Conservation (phyloP, 2,797 vertebrate species). For the Dipus sagitta region DNA sequence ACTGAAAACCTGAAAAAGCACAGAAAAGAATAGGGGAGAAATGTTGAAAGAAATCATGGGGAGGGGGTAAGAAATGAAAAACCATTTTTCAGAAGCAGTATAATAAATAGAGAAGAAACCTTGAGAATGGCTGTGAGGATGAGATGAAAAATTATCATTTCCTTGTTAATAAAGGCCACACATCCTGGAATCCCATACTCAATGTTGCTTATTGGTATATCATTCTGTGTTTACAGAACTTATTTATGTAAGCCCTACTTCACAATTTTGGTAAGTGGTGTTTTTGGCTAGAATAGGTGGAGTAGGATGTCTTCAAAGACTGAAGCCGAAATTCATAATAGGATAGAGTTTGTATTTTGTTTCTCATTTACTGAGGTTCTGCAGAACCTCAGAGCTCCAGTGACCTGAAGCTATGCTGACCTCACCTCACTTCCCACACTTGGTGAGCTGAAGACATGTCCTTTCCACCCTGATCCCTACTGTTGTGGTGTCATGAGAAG, state of each 20-base stretch:
- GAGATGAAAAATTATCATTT: background rate
- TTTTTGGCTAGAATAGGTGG: background rate
- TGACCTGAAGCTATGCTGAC: accelerated
- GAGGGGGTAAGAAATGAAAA: background rate
- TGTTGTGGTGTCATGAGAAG: background rate
- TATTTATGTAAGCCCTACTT: background rate
- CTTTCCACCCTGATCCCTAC: too few relatives aligned
- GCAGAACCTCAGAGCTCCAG: background rate
- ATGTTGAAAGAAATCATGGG: background rate
- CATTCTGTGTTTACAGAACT: background rate
- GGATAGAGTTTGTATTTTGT: background rate
- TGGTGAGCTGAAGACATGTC: too few relatives aligned
- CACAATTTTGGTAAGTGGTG: background rate
- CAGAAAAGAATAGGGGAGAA: background rate
- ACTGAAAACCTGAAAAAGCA: background rate
- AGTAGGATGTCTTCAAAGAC: background rate
- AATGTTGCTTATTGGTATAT: background rate
- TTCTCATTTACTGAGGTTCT: background rate
- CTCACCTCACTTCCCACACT: background rate
- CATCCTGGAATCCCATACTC: background rate
- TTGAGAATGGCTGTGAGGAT: background rate
- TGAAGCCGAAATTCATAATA: background rate
- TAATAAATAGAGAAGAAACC: background rate
- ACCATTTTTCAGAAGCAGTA: background rate
- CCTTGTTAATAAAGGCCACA: background rate